Evolutionary conservation across 2,797 vertebrate species (phyloP).

Genomic region (Acrocephalus scirpaceus): DNA sequence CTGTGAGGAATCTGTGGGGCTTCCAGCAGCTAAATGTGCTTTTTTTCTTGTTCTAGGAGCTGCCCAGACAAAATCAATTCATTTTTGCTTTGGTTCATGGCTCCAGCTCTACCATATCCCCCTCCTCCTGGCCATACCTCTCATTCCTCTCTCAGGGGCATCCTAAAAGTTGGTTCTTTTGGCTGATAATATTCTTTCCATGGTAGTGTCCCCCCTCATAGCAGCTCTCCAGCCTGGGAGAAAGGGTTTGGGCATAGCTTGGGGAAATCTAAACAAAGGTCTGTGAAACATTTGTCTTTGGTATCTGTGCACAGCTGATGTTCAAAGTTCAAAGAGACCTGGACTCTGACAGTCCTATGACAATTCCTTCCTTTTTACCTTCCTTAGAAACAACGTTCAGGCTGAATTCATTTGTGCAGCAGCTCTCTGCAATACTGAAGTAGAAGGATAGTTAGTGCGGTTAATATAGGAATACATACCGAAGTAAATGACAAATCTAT

Average conservation of each 20-base stretch:
- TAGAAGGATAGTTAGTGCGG: not conserved
- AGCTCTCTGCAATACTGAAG: not conserved
- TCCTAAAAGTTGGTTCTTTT: not conserved
- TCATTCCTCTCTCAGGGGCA: not conserved
- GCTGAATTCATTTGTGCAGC: not conserved
- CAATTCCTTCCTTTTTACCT: not conserved
- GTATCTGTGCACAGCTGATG: not conserved
- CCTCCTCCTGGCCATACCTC: not conserved
- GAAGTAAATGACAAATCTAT: not conserved
- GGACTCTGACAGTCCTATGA: not conserved
- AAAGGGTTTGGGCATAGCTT: not conserved
- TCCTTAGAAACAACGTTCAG: not conserved
- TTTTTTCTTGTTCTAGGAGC: not conserved
- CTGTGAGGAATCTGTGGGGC: not conserved
- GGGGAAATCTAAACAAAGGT: not conserved
- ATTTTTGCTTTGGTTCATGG: not conserved
- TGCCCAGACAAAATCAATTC: not conserved
- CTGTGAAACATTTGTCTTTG: not conserved
- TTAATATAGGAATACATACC: not conserved
- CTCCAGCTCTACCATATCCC: not conserved
- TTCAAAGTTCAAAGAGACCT: not conserved
- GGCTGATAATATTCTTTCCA: not conserved
- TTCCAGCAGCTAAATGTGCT: conserved; percentile 6
- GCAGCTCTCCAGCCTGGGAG: not conserved
- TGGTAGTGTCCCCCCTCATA: not conserved